A percentile compares a stretch with the other conserved stretches of the same genome.
phyloP scores from a whole-genome alignment of 2,888 invertebrate species.

The Troides oblongomaculatus region DNA sequence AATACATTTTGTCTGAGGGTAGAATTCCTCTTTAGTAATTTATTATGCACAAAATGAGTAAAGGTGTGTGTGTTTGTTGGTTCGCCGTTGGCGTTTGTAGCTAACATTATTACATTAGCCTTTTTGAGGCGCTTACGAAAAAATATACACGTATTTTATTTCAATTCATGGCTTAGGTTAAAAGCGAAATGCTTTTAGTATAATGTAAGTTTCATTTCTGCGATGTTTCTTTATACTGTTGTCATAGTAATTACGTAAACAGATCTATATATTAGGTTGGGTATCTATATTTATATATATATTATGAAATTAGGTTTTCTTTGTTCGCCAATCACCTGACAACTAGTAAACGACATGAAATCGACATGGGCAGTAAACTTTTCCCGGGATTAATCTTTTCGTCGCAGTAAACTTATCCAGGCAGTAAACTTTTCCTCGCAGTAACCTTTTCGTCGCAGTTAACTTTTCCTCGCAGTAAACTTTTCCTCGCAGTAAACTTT shows the following conservation, averaged over 20 bases:
- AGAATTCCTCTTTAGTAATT: conserved; percentile 23
- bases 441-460: no score
- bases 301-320: no score
- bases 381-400: no score
- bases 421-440: no score
- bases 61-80: conserved; percentile 21
- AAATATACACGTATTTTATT: conserved; percentile 23
- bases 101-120: conserved; percentile 27
- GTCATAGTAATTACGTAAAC: not conserved
- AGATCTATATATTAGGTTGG: no score
- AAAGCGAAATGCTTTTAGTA: conserved; percentile 20
- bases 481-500: no score
- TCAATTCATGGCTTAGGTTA: conserved; percentile 3
- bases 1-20: conserved; percentile 7
- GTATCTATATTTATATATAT: no score
- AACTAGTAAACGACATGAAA: no score
- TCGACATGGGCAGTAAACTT: no score
- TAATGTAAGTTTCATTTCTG: conserved; percentile 11
- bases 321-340: no score
- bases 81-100: conserved; percentile 18
- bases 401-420: no score
- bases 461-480: no score
- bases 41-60: conserved; percentile 28
- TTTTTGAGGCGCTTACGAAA: conserved; percentile 18
- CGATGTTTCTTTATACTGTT: not conserved